phyloP scores from a whole-genome alignment of 2,888 invertebrate species.

The Tetrapedia diversipes region DNA sequence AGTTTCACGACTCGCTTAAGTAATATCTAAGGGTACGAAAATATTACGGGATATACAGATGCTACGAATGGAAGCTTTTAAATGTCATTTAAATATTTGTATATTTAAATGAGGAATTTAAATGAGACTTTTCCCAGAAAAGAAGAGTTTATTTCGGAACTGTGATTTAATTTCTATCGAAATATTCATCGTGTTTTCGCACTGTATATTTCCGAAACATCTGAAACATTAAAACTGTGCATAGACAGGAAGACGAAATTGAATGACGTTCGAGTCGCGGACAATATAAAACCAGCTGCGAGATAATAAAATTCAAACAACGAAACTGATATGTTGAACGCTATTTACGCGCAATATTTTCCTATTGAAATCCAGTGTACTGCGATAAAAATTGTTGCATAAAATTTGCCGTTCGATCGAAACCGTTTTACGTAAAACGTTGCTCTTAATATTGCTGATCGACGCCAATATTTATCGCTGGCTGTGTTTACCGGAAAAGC shows the following conservation, averaged over 20 bases:
- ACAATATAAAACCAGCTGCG: background rate
- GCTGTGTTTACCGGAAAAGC: background rate
- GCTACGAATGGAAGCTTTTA: too few species aligned
- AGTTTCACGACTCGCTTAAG: too few species aligned
- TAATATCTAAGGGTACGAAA: too few species aligned
- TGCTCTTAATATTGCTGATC: too few species aligned
- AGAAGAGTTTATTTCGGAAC: background rate
- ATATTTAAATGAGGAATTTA: background rate
- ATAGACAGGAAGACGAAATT: background rate
- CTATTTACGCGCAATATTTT: constrained; percentile 1
- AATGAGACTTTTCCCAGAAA: background rate
- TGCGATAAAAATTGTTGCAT: background rate
- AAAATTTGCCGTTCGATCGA: background rate
- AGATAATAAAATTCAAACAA: constrained; percentile 11
- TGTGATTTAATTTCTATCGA: background rate
- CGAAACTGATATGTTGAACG: constrained; percentile 9
- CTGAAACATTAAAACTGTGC: background rate
- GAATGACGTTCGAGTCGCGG: constrained; percentile 1
- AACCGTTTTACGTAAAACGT: background rate
- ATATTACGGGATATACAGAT: too few species aligned
- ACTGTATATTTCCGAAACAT: background rate
- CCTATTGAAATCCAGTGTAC: background rate
- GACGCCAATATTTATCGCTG: background rate
- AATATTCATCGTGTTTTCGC: background rate
- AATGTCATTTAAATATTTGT: background rate